A percentile compares a stretch with the other conserved stretches of the same genome.
These are phyloP conservation scores for Trichogramma pretiosum DNA, from an alignment of 1,140 invertebrate genomes.

Conservation along the genomic window DNA sequence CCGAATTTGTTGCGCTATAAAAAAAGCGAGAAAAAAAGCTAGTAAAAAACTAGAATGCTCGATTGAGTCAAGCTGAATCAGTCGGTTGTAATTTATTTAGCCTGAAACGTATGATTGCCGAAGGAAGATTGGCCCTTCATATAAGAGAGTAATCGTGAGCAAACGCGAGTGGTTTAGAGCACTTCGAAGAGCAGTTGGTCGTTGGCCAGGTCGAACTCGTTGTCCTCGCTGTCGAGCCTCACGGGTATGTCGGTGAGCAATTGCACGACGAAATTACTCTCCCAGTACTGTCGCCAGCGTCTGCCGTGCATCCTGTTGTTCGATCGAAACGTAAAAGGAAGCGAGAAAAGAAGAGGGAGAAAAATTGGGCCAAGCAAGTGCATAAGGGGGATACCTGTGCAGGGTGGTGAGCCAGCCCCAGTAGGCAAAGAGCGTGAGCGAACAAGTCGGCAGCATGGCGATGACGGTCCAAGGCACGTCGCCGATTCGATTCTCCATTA, in stretches of 20 bases:
- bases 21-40: too few species aligned
- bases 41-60: too few species aligned
- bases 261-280: conserved; percentile 37
- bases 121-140: too few species aligned
- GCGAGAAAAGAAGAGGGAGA: neutral
- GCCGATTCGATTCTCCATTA: conserved; percentile 31
- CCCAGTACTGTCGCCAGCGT: conserved; percentile 39
- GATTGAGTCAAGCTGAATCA: too few species aligned
- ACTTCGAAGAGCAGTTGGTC: conserved; percentile 20
- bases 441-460: conserved; percentile 40
- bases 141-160: too few species aligned
- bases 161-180: too few species aligned
- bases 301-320: conserved; percentile 34
- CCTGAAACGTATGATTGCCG: too few species aligned
- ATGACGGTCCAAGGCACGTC: conserved; percentile 41
- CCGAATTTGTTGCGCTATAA: too few species aligned
- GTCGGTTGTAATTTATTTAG: too few species aligned
- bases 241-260: conserved; percentile 30
- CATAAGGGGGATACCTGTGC: conserved; percentile 30
- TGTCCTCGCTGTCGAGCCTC: neutral
- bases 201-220: conserved; percentile 10
- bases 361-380: neutral
- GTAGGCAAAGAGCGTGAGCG: conserved; percentile 38
- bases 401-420: conserved; percentile 42
- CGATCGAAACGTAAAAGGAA: conserved; percentile 11